Conservation (phyloP, 1,140 invertebrate species). For the Pantala flavescens region DNA sequence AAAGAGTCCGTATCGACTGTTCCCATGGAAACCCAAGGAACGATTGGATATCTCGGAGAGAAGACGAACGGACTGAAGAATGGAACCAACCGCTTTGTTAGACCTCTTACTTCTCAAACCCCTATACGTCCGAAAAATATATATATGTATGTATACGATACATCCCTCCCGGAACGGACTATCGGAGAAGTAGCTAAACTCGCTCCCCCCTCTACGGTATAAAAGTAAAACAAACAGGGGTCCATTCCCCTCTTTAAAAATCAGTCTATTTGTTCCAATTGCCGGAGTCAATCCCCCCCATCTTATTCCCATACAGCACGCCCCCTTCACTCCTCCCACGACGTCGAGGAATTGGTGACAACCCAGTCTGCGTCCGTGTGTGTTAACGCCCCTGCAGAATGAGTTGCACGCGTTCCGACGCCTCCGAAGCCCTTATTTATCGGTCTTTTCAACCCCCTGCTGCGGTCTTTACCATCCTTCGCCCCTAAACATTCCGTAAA, state of each 20-base stretch:
- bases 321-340: not conserved
- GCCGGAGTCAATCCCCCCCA: not conserved
- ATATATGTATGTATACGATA: not conserved
- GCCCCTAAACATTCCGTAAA: too few species aligned
- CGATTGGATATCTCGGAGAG: not conserved
- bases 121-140: not conserved
- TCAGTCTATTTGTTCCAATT: conserved; percentile 1
- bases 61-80: not conserved
- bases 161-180: not conserved
- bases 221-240: conserved; percentile 1
- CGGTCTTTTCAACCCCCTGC: too few species aligned
- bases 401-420: too few species aligned
- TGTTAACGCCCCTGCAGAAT: too few species aligned
- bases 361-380: too few species aligned
- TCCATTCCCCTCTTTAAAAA: not conserved
- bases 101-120: not conserved
- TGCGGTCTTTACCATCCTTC: too few species aligned
- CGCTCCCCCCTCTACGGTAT: not conserved
- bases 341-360: too few species aligned
- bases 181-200: not conserved
- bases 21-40: not conserved
- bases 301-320: not conserved
- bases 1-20: not conserved
- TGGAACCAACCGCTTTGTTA: not conserved
- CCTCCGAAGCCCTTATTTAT: too few species aligned